These are phyloP conservation scores for Callithrix jacchus DNA, from an alignment of 2,113 vertebrate species.

Conservation along the genomic window DNA sequence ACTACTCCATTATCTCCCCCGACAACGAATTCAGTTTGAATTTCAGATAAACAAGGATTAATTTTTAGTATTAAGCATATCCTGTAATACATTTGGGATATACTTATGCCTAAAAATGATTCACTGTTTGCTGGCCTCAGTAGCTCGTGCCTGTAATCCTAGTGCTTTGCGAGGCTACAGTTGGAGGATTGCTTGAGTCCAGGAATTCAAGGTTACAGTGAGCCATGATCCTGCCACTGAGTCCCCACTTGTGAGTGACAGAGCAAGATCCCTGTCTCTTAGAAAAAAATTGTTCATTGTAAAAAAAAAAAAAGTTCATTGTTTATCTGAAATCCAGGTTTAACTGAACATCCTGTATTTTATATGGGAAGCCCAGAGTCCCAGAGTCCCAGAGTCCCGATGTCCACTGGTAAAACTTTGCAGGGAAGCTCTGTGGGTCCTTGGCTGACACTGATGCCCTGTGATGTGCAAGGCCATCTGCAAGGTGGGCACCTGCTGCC, in stretches of 20 bases:
- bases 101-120: neutral
- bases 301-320: too few relatives aligned
- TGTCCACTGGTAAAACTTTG: rapidly evolving
- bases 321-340: neutral
- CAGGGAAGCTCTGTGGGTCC: neutral
- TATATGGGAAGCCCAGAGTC: neutral
- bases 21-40: neutral
- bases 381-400: neutral
- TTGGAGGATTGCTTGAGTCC: neutral
- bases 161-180: neutral
- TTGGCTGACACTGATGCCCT: neutral
- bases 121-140: neutral
- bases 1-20: neutral
- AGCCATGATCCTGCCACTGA: neutral
- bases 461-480: neutral
- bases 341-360: too few relatives aligned
- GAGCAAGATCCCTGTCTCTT: too few relatives aligned
- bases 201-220: neutral
- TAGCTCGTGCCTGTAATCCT: neutral
- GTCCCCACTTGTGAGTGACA: neutral
- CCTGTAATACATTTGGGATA: neutral
- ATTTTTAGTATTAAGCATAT: neutral
- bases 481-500: neutral
- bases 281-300: too few relatives aligned
- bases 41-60: neutral